Evolutionary conservation across 2,113 vertebrate species (phyloP), one percentile per base, ranked within the genome.

Genomic region (Anhinga anhinga): DNA sequence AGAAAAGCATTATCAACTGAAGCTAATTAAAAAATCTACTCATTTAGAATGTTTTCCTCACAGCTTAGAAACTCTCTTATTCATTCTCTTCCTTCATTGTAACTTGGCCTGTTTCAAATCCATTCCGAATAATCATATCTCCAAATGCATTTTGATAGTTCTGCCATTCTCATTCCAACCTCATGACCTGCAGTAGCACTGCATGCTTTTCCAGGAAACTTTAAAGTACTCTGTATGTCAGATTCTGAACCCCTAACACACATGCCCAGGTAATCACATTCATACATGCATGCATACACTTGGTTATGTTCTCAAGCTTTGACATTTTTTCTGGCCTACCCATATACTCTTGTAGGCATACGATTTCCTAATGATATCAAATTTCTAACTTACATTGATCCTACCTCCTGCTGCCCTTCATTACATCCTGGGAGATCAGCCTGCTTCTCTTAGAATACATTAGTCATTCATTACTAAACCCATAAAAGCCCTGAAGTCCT

Each of bases 361-460:
- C 58, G 69, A 65, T 34, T 78, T 82, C 49, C n/a, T 90, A 93
- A 95, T 93, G 73, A 78, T 79, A 44, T 66, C 44, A 81, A 67
- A 82, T 97, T 92, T 91, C 91, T 84, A 22, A 15, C 76, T 90
- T 49, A 32, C 88, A 90, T 95, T 96, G 94, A 97, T 96, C 82
- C 85, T 94, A 34, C 73, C 55, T 94, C 34, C 59, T 92, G 47
- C 26, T 94, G 77, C 65, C 56, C 89, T 96, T 96, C 83, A 62
- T 91, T 96, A 72, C 52, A 86, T 96, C 63, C 89, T 96, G 92
- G 86, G 63, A 96, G 58, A 94, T 96, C 92, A 91, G 20, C 2
- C 6, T 44, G 83, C 63, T 94, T 25, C 56, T 92, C 62, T 96
- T 94, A 91, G 88, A 93, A 86, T 69, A 72, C 42, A 81, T 91